Evolutionary conservation across 2,797 vertebrate species (phyloP).

Genomic region (Caiman crocodilus): DNA sequence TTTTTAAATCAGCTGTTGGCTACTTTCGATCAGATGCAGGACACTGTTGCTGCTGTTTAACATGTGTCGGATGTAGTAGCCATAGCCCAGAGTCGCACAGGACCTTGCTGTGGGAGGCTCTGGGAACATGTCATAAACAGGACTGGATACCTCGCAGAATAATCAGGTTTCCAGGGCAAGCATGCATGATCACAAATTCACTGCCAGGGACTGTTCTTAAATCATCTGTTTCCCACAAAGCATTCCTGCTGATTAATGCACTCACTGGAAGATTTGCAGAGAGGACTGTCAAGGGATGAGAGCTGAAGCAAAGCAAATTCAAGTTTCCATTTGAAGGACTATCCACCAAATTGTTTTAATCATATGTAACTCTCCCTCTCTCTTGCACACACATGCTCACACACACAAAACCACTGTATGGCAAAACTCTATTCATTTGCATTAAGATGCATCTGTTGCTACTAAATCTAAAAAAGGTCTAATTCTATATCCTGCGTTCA

Average conservation of each 20-base stretch:
- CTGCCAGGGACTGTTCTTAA: background rate
- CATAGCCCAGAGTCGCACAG: background rate
- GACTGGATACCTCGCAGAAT: background rate
- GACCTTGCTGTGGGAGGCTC: background rate
- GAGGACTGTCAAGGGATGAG: background rate
- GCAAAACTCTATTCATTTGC: background rate
- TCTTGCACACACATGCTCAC: background rate
- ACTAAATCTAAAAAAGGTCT: background rate
- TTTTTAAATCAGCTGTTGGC: rapidly evolving
- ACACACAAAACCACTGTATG: background rate
- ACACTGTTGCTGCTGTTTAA: background rate
- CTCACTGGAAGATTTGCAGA: background rate
- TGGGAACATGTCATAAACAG: rapidly evolving
- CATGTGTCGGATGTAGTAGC: background rate
- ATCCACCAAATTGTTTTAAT: background rate
- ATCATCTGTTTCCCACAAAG: background rate
- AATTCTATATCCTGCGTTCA: rapidly evolving
- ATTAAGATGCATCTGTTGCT: background rate
- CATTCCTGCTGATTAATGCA: background rate
- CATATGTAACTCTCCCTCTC: background rate
- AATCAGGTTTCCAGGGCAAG: background rate
- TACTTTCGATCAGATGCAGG: rapidly evolving
- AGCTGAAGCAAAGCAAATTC: rapidly evolving
- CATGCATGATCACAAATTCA: background rate
- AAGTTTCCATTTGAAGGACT: background rate